Evolutionary conservation across 1,140 invertebrate genomes (phyloP).

Genomic region (Grapholita molesta): DNA sequence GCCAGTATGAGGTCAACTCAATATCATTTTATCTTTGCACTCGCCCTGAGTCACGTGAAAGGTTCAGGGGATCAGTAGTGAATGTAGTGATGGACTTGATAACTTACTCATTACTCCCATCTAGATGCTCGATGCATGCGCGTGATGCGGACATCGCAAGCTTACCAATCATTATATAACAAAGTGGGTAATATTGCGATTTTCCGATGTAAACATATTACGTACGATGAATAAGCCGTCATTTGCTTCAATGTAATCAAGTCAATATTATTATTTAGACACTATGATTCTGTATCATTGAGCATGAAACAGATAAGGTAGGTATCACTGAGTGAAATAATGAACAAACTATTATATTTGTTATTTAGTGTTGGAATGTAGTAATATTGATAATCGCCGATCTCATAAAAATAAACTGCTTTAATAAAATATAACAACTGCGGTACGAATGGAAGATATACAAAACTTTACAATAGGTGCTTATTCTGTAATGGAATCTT

Average conservation of each 20-base stretch:
- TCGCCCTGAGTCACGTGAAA: conserved; percentile 9
- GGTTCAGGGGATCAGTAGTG: neutral
- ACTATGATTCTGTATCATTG: neutral
- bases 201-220: neutral
- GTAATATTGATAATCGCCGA: neutral
- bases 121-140: neutral
- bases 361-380: neutral
- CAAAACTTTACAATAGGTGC: too few relatives aligned
- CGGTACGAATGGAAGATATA: too few relatives aligned
- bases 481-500: too few relatives aligned
- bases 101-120: neutral
- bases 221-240: neutral
- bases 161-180: neutral
- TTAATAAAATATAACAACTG: too few relatives aligned
- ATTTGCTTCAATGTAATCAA: neutral
- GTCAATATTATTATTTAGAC: neutral
- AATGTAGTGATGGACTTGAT: neutral
- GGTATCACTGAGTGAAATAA: neutral
- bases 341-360: neutral
- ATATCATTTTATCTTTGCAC: conserved; percentile 11
- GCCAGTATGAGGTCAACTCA: neutral
- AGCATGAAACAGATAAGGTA: neutral
- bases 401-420: too few relatives aligned
- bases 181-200: neutral
- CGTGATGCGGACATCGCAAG: neutral